Conservation (phyloP, 2,888 invertebrate genomes). For the Torymus aiolomorphi region DNA sequence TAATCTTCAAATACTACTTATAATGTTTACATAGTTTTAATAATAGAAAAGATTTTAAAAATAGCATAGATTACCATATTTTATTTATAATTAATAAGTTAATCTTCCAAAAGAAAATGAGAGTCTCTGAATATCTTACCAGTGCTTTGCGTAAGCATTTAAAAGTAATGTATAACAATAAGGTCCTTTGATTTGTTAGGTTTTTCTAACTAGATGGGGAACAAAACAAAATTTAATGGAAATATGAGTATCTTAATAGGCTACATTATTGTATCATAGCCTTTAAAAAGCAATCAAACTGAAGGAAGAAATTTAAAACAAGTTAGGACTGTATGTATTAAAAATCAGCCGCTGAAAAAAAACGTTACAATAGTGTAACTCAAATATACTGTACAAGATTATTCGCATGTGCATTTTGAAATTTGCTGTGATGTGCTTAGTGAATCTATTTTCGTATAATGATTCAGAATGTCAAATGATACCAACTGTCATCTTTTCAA, state of each 20-base stretch:
- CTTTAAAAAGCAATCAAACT: conserved; percentile 48
- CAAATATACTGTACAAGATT: conserved; percentile 60
- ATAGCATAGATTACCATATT: conserved; percentile 30
- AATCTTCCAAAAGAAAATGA: conserved; percentile 21
- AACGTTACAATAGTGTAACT: conserved; percentile 57
- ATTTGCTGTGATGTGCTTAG: conserved; percentile 69
- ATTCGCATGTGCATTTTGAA: conserved; percentile 69
- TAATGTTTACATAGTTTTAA: conserved; percentile 44
- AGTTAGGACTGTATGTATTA: conserved; percentile 53
- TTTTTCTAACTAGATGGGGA: conserved; percentile 26
- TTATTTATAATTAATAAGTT: conserved; percentile 34
- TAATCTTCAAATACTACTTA: conserved; percentile 20
- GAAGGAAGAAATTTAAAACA: conserved; percentile 49
- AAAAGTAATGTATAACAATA: conserved; percentile 31
- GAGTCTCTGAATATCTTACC: conserved; percentile 31
- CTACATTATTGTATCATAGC: conserved; percentile 35
- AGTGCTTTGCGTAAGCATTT: conserved; percentile 49
- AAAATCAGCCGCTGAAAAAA: conserved; percentile 39
- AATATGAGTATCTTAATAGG: conserved; percentile 38
- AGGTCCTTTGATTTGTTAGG: conserved; percentile 27
- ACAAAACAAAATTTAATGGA: conserved; percentile 39
- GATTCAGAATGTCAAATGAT: conserved; percentile 62
- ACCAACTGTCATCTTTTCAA: conserved; percentile 59
- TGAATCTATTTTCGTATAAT: conserved; percentile 68
- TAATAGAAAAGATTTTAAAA: conserved; percentile 36